Percentiles rank a stretch among this genome's conserved stretches.
Evolutionary conservation across 2,113 vertebrate genomes (phyloP).

Genomic region (Leucopsar rothschildi): DNA sequence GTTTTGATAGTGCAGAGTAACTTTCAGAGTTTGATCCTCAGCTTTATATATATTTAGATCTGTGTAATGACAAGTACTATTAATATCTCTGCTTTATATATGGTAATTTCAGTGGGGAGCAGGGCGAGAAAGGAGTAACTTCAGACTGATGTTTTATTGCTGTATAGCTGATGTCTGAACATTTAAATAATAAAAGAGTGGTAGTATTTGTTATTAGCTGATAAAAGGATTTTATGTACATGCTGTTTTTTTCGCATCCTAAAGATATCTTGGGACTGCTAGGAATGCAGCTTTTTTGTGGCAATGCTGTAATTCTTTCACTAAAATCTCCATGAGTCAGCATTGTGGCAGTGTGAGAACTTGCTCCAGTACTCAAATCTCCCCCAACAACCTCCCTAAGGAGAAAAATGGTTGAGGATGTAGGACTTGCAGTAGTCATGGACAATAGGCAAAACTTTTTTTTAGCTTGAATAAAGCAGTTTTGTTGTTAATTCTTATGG

Average conservation of each 20-base stretch:
- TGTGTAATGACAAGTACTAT: not conserved
- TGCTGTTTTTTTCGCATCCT: not conserved
- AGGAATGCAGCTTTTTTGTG: not conserved
- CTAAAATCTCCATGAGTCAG: not conserved
- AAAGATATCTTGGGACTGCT: not conserved
- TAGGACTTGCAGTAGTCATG: not conserved
- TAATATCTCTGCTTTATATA: not conserved
- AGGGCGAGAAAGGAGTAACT: not conserved
- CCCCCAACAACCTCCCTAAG: not conserved
- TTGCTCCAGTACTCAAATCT: not conserved
- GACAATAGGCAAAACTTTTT: not conserved
- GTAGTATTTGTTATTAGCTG: not conserved
- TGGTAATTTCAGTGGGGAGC: not conserved
- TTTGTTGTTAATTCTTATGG: not conserved
- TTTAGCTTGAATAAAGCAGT: not conserved
- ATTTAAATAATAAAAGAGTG: not conserved
- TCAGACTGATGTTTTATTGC: not conserved
- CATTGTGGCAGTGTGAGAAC: not conserved
- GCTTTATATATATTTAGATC: not conserved
- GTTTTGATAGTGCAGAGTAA: not conserved
- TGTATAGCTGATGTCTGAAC: not conserved
- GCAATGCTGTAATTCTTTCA: not conserved
- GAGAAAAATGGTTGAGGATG: not conserved
- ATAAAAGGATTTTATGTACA: not conserved
- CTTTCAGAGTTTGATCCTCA: not conserved